Conservation (phyloP, 2,797 vertebrate species). For the Propithecus deckenii region DNA sequence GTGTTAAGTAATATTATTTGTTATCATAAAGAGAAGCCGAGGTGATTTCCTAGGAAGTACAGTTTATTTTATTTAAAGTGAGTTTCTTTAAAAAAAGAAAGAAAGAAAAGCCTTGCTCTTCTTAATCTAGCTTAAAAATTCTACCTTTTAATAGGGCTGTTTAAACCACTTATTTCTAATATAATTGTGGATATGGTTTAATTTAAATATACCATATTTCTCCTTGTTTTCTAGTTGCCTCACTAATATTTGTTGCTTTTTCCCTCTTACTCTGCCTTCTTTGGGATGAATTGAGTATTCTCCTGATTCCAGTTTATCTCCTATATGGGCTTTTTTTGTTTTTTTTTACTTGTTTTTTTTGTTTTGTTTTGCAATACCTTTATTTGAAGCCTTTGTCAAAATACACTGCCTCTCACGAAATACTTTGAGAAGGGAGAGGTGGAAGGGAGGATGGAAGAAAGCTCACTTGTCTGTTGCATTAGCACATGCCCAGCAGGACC, state of each 20-base stretch:
- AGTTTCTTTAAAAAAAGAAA: neutral
- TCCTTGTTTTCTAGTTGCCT: neutral
- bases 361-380: constrained; percentile 74
- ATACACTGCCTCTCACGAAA: neutral
- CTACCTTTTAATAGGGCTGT: neutral
- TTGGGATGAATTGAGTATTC: neutral
- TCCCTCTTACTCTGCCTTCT: neutral
- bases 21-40: neutral
- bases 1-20: neutral
- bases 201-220: neutral
- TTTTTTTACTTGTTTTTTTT: too few relatives aligned
- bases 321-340: too few relatives aligned
- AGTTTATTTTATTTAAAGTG: neutral
- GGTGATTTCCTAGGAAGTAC: neutral
- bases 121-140: neutral
- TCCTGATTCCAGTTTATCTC: constrained; percentile 8
- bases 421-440: neutral
- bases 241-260: neutral
- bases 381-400: constrained; percentile 69
- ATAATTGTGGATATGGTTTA: neutral
- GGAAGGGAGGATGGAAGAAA: neutral
- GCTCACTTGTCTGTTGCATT: neutral
- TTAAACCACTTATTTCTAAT: neutral
- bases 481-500: neutral
- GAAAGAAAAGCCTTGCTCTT: neutral